Evolutionary conservation across 2,888 invertebrate genomes (phyloP), one percentile per base, ranked within the genome.

Genomic region (Anthoptus insignis): DNA sequence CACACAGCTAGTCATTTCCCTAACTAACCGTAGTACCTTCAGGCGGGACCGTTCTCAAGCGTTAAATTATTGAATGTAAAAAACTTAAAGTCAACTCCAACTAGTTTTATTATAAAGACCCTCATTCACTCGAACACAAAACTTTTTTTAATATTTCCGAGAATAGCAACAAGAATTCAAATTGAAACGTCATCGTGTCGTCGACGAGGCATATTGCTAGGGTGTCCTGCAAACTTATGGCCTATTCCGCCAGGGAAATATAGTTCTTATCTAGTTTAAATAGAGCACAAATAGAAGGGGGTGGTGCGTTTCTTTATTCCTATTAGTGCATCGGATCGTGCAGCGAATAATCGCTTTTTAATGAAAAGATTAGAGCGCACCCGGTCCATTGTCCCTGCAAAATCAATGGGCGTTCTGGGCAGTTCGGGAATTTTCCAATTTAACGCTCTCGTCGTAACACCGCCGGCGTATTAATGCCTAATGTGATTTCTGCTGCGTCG

Each of bases 281-380:
- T 53, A 58, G 22, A 21, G 52, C 21, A 19, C 54, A 54, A 61
- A 54, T 27, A 32, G 57, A 29, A 42, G 19, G 14, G 64, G 72
- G 73, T 73, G 74, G 75, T 76, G 77, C 72, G 72, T 77, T 78
- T 79, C 83, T 86, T 87, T 87, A 88, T 87, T 86, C 86, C 86
- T 87, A 89, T 91, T 89, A 89, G 90, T 89, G 91, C 91, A 88
- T 75, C 86, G 83, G 83, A 77, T 84, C 84, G 87, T 89, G 90
- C 90, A 87, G 83, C 84, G 91, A 85, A 88, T 92, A 92, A 92
- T 92, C 92, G 91, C 86, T 91, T 91, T 91, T 91, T 91, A 92
- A 92, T 92, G 91, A 92, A 91, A 91, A 91, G 91, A 91, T 92
- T 91, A 92, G 89, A 84, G 85, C 88, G 81, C 86, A 80, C 81